Percentiles rank a stretch among this genome's conserved stretches.
Conservation (phyloP, 1,140 invertebrate genomes). For the Nasonia giraulti region DNA sequence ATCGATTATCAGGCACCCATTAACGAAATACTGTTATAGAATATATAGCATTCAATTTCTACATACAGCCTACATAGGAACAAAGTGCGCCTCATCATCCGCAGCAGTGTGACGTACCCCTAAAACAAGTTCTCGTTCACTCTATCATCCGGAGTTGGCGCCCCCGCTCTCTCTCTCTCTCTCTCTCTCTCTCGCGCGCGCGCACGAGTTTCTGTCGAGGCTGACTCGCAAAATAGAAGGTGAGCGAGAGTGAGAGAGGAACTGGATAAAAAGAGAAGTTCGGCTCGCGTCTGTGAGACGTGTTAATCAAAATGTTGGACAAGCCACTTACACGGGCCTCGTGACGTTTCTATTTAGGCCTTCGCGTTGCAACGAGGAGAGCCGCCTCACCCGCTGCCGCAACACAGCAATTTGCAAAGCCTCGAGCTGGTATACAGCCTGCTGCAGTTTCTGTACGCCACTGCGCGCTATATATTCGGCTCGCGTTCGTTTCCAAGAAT, state of each 20-base stretch:
- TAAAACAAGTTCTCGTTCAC: background rate
- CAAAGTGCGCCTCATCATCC: background rate
- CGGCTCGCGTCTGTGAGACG: conserved; percentile 64
- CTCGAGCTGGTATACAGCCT: background rate
- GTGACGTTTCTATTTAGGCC: conserved; percentile 74
- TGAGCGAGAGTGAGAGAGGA: conserved; percentile 9
- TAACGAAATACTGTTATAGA: no score
- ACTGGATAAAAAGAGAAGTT: conserved; percentile 22
- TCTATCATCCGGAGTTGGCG: conserved; percentile 40
- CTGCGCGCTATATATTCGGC: no score
- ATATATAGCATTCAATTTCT: no score
- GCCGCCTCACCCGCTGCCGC: background rate
- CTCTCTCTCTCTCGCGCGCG: background rate
- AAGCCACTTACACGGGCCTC: conserved; percentile 73
- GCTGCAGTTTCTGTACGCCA: background rate
- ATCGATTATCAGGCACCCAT: no score
- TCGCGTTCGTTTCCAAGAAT: no score
- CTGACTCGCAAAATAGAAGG: conserved; percentile 15
- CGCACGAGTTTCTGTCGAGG: background rate
- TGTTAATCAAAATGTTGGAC: conserved; percentile 76
- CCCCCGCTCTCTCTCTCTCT: conserved; percentile 32
- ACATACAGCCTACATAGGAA: background rate
- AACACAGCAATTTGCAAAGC: background rate
- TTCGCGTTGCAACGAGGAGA: conserved; percentile 2
- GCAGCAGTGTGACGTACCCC: background rate